These are phyloP conservation scores for Atherinomorus stipes DNA, from an alignment of 2,113 vertebrate genomes.

Conservation along the genomic window DNA sequence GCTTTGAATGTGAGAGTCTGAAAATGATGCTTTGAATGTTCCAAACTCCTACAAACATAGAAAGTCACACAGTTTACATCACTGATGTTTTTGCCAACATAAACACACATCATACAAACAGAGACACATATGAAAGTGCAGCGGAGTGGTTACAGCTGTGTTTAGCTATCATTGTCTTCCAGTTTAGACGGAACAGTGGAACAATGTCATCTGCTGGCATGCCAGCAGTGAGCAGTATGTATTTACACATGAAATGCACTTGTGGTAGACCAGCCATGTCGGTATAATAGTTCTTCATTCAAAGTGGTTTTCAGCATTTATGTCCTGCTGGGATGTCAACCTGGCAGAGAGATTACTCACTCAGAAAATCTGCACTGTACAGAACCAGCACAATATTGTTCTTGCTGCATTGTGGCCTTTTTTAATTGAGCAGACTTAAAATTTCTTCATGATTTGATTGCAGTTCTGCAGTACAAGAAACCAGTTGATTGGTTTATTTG, in stretches of 20 bases:
- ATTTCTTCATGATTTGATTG: neutral
- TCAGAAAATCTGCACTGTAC: slow-evolving; percentile 14
- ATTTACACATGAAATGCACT: neutral
- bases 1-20: slow-evolving; percentile 61
- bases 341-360: neutral
- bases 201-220: neutral
- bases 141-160: slow-evolving; percentile 86
- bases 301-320: neutral
- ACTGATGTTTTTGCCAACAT: neutral
- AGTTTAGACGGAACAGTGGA: too few relatives aligned
- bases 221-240: neutral
- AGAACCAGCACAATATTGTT: slow-evolving; percentile 42
- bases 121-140: slow-evolving; percentile 26
- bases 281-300: neutral
- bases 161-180: slow-evolving; percentile 80
- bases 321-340: slow-evolving; percentile 9
- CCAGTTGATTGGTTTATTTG: neutral
- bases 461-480: neutral
- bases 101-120: slow-evolving; percentile 21
- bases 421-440: slow-evolving; percentile 29
- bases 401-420: slow-evolving; percentile 28
- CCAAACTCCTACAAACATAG: slow-evolving; percentile 38
- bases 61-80: slow-evolving; percentile 7
- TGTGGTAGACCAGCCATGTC: neutral
- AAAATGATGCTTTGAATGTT: slow-evolving; percentile 46